A percentile compares a stretch with the other conserved stretches of the same genome.
These are phyloP conservation scores for Zapornia atra DNA, from an alignment of 2,113 vertebrate species.

Conservation along the genomic window DNA sequence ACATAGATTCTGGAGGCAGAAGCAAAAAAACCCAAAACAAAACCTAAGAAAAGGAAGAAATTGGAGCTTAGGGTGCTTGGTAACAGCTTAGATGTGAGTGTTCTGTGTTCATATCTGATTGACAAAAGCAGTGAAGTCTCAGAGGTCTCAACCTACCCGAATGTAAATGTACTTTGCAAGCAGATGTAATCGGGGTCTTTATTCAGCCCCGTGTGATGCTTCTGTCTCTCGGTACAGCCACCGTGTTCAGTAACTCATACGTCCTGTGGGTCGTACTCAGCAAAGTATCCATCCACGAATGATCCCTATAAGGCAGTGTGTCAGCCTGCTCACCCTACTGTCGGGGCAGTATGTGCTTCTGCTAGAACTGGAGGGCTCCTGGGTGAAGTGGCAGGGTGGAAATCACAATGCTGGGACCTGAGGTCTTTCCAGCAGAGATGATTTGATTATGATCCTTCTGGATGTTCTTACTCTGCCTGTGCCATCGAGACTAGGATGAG, in stretches of 20 bases:
- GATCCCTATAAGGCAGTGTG: neutral
- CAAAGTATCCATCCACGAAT: neutral
- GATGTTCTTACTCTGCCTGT: neutral
- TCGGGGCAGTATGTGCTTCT: neutral
- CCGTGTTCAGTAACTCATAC: fast-evolving
- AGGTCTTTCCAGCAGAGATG: neutral
- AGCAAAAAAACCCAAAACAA: neutral
- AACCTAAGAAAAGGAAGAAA: neutral
- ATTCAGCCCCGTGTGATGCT: neutral
- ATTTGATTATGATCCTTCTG: neutral
- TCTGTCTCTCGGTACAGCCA: fast-evolving
- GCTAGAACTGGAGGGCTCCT: neutral
- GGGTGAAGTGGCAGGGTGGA: neutral
- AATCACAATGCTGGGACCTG: fast-evolving
- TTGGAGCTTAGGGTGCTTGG: neutral
- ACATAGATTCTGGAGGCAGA: neutral
- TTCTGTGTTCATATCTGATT: neutral
- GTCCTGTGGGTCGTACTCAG: neutral
- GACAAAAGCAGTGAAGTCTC: neutral
- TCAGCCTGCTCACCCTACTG: fast-evolving
- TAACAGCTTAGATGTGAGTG: neutral
- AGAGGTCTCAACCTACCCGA: neutral
- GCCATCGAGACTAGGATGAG: neutral
- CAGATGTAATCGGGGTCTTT: neutral
- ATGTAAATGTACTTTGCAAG: neutral